Base-by-base conservation (phyloP, 2,797 vertebrate species). In the Gadopsis bispinosus region DNA sequence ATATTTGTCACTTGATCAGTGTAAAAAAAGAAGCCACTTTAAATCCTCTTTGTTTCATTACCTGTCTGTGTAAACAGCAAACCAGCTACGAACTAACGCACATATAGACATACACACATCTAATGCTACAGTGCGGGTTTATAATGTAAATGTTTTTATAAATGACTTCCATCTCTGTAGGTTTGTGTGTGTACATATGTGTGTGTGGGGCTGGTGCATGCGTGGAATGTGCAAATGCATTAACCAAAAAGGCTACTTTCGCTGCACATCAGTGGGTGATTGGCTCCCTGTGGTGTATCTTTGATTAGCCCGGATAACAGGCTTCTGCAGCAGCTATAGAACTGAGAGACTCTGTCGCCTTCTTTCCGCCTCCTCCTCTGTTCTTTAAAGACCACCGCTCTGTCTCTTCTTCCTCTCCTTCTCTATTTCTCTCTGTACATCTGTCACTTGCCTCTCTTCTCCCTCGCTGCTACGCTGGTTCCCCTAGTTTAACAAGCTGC, bases 401-500 rank as follows among this genome's bases (percentile, higher is more conserved):
- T 8, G 17, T 77, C 77, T 83, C 67, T 55, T 74, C 84, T 73
- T 79, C 70, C 61, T 88, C 87, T 88, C 64, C 69, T 73, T 81
- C 70, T 68, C 69, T 29, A 12, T 65, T 74, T 63, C 75, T 5
- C 77, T 72, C 81, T 67, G 43, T 79, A 66, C 84, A 82, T 91
- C 91, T 93, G 89, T 91, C 90, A 77, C 81, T 88, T 26, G 83
- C 70, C 50, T 86, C 75, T 65, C 68, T 29, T 80, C 77, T 83
- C 75, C 80, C 77, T 79, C 20, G n/a, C 74, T 76, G 77, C 77
- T 77, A 78, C 62, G 53, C 87, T 69, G 79, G 71, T 74, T 92
- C 85, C 83, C 80, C 75, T 65, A 75, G 88, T 89, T 87, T 93
- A 94, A 93, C 91, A 93, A 94, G 91, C 88, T 90, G 89, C 89